Evolutionary conservation across 2,888 invertebrate species (phyloP), one percentile per base, ranked within the genome.

Genomic region (Pollenia labialis): DNA sequence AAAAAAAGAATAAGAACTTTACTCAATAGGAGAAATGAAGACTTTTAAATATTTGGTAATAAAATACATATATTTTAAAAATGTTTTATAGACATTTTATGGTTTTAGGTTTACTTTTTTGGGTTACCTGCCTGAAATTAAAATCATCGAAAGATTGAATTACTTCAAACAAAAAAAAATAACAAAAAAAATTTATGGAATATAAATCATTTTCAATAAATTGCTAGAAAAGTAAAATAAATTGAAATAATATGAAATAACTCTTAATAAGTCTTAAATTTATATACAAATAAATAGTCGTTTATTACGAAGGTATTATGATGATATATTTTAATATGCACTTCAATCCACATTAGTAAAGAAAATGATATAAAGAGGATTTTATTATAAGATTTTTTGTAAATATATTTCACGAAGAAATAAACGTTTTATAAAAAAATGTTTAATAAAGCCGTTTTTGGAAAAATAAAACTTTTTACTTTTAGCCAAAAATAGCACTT

Each of bases 1-100:
- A 66, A n/a, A 68, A 54, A 48, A 64, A 64, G 54, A 46, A 80
- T 46, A 85, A 75, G 40, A 80, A 50, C 16, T 68, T 40, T 40
- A 60, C 44, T 72, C 9, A n/a, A 50, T 14, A 50, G 4, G 18
- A 60, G 7, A 42, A 60, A 4, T 10, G n/a, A 42, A 46, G 72
- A 80, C 16, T 46, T 68, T 32, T 12, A 18, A 72, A 77, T 16
- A 44, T 32, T 77, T 64, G 23, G 64, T 44, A 72, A 77, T 54
- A 76, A 77, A 71, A 71, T 56, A 44, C 60, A 58, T 66, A 44
- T 66, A 58, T 66, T 68, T 32, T 11, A n/a, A 48, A 64, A 50
- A 62, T 23, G 42, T 66, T 72, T 68, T 81, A 75, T 52, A 42
- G 12, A 2, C 4, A 14, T 60, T 64, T 77, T 46, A 50, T 48